Evolutionary conservation across 2,888 invertebrate species (phyloP), one percentile per base, ranked within the genome.

Genomic region (Drosophila ochracea): DNA sequence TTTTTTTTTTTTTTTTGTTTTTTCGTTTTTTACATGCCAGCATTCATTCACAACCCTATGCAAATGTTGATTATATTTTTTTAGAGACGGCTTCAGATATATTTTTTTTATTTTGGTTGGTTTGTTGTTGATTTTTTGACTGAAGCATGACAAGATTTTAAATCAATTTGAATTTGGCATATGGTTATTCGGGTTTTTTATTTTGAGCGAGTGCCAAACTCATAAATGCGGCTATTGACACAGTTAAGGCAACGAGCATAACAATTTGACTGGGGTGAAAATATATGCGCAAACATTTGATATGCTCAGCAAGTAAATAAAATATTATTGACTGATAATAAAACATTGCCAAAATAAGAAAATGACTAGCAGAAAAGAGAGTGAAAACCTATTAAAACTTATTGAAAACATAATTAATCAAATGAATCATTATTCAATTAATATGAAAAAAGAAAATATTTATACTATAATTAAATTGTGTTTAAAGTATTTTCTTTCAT

Each of bases 91-190:
- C 69, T 57, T 58, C 58, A 62, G 2, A 21, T 9, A 6, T 37
- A 49, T 63, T 59, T 68, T 25, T 33, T n/a, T 54, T 52, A 57
- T 71, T 76, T 65, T 52, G n/a, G n/a, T 63, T 52, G 62, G 62
- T 52, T 69, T 59, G 76, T 53, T 78, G 74, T 79, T 83, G 73
- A 76, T 67, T 63, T 76, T 78, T 81, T 83, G 82, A 84, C 57
- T 76, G 88, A 86, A 85, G 82, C 85, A 82, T 86, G 85, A 88
- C 85, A 88, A 80, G 85, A 80, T 76, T 85, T 86, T 86, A 73
- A 86, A 86, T 86, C 84, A 83, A 83, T 75, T 64, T 79, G 69
- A 68, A 65, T 68, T 74, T 76, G 60, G 76, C 68, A 71, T 60
- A 57, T 30, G 39, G 39, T 10, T 68, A 54, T 54, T 49, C 19